Evolutionary conservation across 2,797 vertebrate species (phyloP), one percentile per base, ranked within the genome.

Genomic region (Onychomys arenicola): DNA sequence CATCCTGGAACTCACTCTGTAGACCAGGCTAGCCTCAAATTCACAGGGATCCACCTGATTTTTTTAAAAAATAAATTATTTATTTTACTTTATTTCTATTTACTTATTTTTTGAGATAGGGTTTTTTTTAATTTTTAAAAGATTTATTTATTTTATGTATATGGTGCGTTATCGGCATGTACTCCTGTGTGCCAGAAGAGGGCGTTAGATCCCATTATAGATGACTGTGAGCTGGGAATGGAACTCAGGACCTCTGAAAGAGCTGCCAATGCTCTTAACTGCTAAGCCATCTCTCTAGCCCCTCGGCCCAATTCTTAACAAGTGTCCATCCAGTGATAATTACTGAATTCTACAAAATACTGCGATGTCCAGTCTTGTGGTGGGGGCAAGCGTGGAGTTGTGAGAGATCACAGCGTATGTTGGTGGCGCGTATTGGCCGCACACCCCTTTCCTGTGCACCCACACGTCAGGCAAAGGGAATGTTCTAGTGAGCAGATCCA

Each of bases 401-500:
- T 2, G 2, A 37, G 84, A 34, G 43, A 43, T 5, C 0, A 55
- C 0, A 0, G 17, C 55, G 46, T 78, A 77, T 21, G 76, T 34
- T 32, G 29, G 27, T 16, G 76, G 29, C 13, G 19, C 40, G 12
- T 49, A 3, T 21, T 14, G n/a, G n/a, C n/a, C n/a, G n/a, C n/a
- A n/a, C n/a, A n/a, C n/a, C n/a, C n/a, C 34, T 32, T 14, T 40
- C 52, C 43, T 19, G n/a, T 57, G 21, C 16, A 21, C 32, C 32
- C 5, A 46, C 46, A 32, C 13, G 6, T 59, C 16, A 93, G 93
- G 63, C 98, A 95, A 95, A 98, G 69, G 59, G 43, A 97, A 96
- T 88, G 94, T 9, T 5, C 8, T 59, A 10, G 40, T 5, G 59
- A 34, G 85, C 0, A 2, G 52, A 25, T 37, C 65, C 12, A 32